A percentile compares a stretch with the other conserved stretches of the same genome.
phyloP scores from a whole-genome alignment of 2,113 vertebrate genomes.

The Indicator indicator region DNA sequence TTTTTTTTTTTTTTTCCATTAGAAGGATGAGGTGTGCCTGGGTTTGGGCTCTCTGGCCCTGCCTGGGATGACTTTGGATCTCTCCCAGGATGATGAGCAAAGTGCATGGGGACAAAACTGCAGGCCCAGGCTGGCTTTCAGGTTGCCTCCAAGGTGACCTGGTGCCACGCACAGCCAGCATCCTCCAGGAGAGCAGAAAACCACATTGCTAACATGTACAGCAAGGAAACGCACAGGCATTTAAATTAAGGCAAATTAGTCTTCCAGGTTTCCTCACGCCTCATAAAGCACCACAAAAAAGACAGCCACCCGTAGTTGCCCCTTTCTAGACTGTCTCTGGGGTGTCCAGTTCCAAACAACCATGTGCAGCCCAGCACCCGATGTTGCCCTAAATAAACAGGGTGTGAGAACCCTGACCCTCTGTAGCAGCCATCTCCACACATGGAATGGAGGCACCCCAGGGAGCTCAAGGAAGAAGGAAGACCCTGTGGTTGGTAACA shows the following conservation, averaged over 20 bases:
- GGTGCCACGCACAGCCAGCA: accelerated
- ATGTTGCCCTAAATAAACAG: accelerated
- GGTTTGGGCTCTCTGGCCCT: not conserved
- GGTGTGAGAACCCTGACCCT: not conserved
- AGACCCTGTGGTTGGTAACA: accelerated
- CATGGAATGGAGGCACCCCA: not conserved
- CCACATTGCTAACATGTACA: not conserved
- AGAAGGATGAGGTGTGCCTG: not conserved
- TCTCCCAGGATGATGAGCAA: not conserved
- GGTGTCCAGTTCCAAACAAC: not conserved
- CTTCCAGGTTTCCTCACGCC: not conserved
- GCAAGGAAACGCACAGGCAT: accelerated
- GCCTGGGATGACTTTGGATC: not conserved
- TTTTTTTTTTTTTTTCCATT: not conserved
- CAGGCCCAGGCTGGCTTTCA: not conserved
- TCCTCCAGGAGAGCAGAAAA: not conserved
- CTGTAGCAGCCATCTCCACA: not conserved
- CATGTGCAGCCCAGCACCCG: accelerated
- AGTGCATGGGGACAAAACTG: not conserved
- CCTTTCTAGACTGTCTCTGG: not conserved
- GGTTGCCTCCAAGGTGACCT: not conserved
- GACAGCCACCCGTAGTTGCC: accelerated
- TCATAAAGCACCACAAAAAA: not conserved
- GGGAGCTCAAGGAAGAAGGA: accelerated
- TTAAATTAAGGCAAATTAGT: not conserved